Evolutionary conservation across 2,797 vertebrate genomes (phyloP).

Genomic region (Hemibagrus guttatus): DNA sequence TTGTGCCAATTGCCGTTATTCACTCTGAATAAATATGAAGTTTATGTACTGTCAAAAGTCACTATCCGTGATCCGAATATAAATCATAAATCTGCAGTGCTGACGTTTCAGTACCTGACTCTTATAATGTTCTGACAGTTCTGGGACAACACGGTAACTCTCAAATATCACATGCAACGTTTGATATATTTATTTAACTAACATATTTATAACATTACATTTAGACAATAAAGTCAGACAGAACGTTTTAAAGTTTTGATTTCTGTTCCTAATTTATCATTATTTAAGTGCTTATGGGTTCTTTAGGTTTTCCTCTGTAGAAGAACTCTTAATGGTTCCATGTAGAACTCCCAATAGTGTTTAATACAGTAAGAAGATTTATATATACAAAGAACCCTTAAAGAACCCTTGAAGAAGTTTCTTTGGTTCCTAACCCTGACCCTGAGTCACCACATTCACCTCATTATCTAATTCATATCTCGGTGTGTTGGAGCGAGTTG

Average conservation of each 20-base stretch:
- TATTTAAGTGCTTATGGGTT: neutral
- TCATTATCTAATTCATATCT: neutral
- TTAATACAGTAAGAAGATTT: neutral
- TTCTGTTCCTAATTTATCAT: neutral
- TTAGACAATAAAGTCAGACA: neutral
- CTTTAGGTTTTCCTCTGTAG: neutral
- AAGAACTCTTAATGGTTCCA: neutral
- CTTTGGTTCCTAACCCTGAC: neutral
- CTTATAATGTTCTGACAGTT: neutral
- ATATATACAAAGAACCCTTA: neutral
- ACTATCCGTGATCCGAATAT: neutral
- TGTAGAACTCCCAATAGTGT: neutral
- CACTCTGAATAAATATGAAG: conserved; percentile 4
- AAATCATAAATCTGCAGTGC: neutral
- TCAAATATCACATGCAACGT: neutral
- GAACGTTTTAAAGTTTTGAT: neutral
- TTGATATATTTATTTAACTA: neutral
- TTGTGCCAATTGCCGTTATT: neutral
- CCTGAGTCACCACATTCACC: neutral
- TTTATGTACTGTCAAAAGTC: neutral
- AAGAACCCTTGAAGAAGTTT: neutral
- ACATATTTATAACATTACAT: neutral
- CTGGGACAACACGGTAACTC: neutral
- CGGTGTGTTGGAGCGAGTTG: neutral
- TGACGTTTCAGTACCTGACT: neutral